Base-by-base conservation (phyloP, 2,797 vertebrate species). In the Chiroxiphia lanceolata region DNA sequence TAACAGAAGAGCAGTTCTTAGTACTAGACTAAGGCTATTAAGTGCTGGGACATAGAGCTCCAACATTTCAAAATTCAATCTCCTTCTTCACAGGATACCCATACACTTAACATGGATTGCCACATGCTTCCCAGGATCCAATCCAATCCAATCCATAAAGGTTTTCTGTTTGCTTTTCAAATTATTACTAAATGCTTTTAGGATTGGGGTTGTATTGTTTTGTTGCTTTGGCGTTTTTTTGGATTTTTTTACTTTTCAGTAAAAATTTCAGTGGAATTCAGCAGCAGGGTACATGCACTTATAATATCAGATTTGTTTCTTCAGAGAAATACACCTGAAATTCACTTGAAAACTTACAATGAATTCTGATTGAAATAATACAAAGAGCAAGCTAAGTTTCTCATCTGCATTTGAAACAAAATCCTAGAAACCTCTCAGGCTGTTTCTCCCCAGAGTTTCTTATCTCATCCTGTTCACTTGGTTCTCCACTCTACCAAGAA, bases 281-380 rank as follows among this genome's bases (percentile, higher is more conserved):
- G 29, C 7, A 4, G 19, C 22, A 65, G 7, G 13, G 3, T 13
- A 51, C 3, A 3, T 7, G 9, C 2, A 0, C n/a, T 65, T 38
- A 8, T 42, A 63, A 11, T 5, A 54, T 11, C 23, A 60, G 15
- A 51, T 53, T 34, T 67, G 6, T 57, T 36, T 60, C 5, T 63
- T 42, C 40, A 40, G 45, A 21, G 57, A 81, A 83, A 18, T 13
- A 21, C 17, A 56, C 11, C 23, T 57, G 53, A 77, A 86, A 71
- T 44, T 26, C 7, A 1, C 79, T 50, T 31, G 13, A 64, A 9
- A 88, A 10, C 31, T 45, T 53, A 0, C 44, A 70, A 16, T 6
- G 0, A 82, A 61, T 69, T 77, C 18, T 33, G 15, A 81, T 2
- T 47, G 23, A 44, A 90, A 59, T 57, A 57, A 79, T 40, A 57